phyloP scores from a whole-genome alignment of 1,140 invertebrate genomes.

The Heliconius eleuchia region DNA sequence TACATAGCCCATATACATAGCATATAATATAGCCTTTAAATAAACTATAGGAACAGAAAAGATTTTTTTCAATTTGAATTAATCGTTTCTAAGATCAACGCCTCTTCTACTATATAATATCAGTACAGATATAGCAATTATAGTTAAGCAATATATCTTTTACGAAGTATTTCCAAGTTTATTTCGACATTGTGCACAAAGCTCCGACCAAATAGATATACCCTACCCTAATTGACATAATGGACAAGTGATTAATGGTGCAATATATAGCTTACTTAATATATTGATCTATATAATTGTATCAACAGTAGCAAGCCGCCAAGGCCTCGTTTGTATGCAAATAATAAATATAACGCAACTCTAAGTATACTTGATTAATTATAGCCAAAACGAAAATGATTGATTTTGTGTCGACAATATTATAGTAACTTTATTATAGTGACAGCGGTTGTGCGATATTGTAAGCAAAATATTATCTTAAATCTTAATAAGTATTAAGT shows the following conservation, averaged over 20 bases:
- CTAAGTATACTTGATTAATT: slow-evolving; percentile 20
- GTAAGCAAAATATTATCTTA: background rate
- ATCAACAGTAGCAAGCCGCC: background rate
- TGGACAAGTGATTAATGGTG: slow-evolving; percentile 23
- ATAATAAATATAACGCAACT: background rate
- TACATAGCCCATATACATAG: too few relatives aligned
- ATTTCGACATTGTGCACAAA: slow-evolving; percentile 5
- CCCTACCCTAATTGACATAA: background rate
- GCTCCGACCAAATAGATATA: slow-evolving; percentile 2
- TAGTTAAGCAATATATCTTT: background rate
- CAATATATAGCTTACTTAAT: slow-evolving; percentile 5
- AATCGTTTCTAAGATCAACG: too few relatives aligned
- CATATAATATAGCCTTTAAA: too few relatives aligned
- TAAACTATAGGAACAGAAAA: too few relatives aligned
- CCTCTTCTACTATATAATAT: too few relatives aligned
- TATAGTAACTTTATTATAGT: background rate
- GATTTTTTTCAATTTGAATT: too few relatives aligned
- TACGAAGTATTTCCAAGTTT: background rate
- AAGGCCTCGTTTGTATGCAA: slow-evolving; percentile 11
- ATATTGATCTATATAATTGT: slow-evolving; percentile 10
- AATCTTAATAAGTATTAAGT: background rate
- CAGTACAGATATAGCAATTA: background rate
- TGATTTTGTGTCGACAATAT: slow-evolving; percentile 9
- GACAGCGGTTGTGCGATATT: background rate
- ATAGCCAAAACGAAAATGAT: slow-evolving; percentile 13